Percentiles rank a stretch among this genome's conserved stretches.
These are phyloP conservation scores for Tragopan temminckii DNA, from an alignment of 2,797 vertebrate species.

Conservation along the genomic window DNA sequence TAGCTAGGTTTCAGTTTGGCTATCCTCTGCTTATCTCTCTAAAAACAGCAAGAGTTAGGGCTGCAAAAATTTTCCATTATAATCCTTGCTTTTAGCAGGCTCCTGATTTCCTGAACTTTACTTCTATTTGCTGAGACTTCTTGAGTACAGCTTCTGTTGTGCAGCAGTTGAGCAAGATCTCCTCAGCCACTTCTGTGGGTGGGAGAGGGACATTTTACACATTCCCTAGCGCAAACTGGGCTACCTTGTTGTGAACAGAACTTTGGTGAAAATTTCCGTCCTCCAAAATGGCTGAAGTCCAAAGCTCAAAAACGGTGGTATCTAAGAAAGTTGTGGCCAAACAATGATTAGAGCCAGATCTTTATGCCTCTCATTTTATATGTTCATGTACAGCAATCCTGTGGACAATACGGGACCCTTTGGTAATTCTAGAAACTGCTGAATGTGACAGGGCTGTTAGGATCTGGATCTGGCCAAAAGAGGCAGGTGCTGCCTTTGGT, in stretches of 20 bases:
- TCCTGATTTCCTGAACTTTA: slow-evolving; percentile 13
- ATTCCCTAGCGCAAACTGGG: neutral
- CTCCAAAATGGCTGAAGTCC: neutral
- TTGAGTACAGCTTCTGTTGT: neutral
- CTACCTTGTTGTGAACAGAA: neutral
- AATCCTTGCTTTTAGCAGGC: slow-evolving; percentile 34
- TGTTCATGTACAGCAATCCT: accelerated
- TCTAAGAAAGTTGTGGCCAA: neutral
- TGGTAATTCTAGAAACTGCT: neutral
- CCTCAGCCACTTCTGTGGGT: neutral
- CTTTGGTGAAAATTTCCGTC: neutral
- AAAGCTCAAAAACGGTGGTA: neutral
- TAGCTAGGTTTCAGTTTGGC: slow-evolving; percentile 18
- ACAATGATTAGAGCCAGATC: neutral
- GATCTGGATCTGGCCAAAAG: neutral
- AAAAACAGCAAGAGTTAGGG: slow-evolving; percentile 45
- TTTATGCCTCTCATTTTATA: neutral
- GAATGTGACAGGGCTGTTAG: neutral
- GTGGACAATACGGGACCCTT: neutral
- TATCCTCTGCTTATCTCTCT: slow-evolving; percentile 62
- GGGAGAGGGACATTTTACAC: slow-evolving; percentile 13
- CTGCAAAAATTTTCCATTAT: slow-evolving; percentile 67
- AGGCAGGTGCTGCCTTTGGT: neutral
- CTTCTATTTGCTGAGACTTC: slow-evolving; percentile 22
- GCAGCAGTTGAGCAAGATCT: slow-evolving; percentile 17